Evolutionary conservation across 1,140 invertebrate species (phyloP).

Genomic region (Penaeus japonicus): DNA sequence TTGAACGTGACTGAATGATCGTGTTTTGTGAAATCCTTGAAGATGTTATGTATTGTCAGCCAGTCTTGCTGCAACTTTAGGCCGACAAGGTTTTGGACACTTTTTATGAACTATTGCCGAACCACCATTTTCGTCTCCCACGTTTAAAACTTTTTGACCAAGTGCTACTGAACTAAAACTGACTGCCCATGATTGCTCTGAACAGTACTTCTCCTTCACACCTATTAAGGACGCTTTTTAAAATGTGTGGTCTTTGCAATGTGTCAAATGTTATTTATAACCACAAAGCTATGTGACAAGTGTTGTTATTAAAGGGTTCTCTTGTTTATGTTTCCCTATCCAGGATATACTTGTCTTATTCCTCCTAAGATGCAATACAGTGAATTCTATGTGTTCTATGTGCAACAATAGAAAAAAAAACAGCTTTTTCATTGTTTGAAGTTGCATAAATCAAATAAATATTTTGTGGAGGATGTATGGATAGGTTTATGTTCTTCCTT

Average conservation of each 20-base stretch:
- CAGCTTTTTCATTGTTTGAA: no score
- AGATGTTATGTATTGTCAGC: neutral
- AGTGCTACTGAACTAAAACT: neutral
- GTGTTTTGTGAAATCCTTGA: neutral
- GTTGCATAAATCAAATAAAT: no score
- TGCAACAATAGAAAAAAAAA: constrained; percentile 3
- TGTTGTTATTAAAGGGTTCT: neutral
- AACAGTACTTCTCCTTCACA: constrained; percentile 26
- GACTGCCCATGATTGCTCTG: neutral
- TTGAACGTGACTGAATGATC: neutral
- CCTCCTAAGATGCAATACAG: constrained; percentile 20
- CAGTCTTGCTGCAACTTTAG: neutral
- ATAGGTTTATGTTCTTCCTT: no score
- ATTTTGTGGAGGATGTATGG: no score
- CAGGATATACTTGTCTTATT: constrained; percentile 7
- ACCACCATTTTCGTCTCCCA: neutral
- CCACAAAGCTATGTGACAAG: neutral
- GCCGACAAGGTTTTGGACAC: neutral
- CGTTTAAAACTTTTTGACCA: neutral
- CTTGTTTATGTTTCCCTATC: neutral
- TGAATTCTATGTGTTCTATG: constrained; percentile 27
- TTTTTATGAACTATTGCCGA: constrained; percentile 17
- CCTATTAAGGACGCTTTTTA: constrained; percentile 15
- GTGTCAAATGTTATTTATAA: constrained; percentile 2
- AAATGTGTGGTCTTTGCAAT: neutral